These are phyloP conservation scores for Atherinosoma microstoma DNA, from an alignment of 2,797 vertebrate genomes.

Conservation along the genomic window DNA sequence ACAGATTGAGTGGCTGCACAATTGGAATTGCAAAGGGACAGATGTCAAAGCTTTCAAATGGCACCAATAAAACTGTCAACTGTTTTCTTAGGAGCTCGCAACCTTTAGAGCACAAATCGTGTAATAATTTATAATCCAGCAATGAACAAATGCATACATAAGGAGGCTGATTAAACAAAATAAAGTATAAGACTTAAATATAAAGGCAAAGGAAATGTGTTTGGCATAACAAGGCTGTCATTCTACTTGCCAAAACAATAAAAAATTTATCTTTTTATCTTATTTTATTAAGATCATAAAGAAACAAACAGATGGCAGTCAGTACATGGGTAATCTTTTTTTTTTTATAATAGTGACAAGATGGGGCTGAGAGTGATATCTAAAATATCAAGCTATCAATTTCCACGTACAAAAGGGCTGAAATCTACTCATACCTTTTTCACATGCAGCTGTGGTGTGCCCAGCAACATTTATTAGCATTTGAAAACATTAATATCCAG, in stretches of 20 bases:
- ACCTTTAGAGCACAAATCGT: background rate
- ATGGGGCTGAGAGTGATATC: conserved; percentile 52
- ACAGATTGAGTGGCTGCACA: conserved; percentile 30
- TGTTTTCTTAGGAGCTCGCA: background rate
- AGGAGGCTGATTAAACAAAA: background rate
- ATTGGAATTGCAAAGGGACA: background rate
- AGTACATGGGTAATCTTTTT: conserved; percentile 47
- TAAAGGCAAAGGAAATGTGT: background rate
- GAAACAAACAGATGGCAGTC: conserved; percentile 10
- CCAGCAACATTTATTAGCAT: conserved; percentile 56
- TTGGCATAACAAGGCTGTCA: background rate
- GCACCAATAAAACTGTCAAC: background rate
- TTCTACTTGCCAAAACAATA: too few relatives aligned
- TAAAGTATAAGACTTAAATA: background rate
- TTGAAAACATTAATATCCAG: conserved; percentile 50
- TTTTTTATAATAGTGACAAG: conserved; percentile 72
- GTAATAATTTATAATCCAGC: background rate
- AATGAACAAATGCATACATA: background rate
- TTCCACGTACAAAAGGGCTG: conserved; percentile 45
- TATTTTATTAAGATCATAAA: conserved; percentile 8
- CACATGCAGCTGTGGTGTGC: conserved; percentile 59
- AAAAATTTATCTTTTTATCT: background rate
- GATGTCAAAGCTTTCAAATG: background rate
- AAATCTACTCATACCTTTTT: conserved; percentile 49
- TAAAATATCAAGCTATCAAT: conserved; percentile 55